Percentiles rank a stretch among this genome's conserved stretches.
These are phyloP conservation scores for Centropus unirufus DNA, from an alignment of 2,113 vertebrate species.

Conservation along the genomic window DNA sequence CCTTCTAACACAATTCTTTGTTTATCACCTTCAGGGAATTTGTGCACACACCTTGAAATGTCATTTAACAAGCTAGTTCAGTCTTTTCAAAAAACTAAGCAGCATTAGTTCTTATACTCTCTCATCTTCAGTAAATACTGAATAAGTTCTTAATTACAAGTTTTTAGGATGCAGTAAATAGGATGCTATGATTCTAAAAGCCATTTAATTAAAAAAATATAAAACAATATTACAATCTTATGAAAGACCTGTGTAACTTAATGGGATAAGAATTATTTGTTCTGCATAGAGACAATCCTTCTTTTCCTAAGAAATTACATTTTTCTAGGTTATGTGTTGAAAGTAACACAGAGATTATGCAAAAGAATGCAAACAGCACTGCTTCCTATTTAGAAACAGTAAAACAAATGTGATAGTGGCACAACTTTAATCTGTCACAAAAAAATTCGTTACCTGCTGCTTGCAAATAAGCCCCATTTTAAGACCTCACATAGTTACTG, in stretches of 20 bases:
- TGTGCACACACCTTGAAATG: background rate
- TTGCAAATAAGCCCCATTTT: slow-evolving; percentile 8
- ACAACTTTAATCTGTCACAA: background rate
- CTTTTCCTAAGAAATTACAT: background rate
- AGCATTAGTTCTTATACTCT: background rate
- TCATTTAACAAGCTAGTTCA: background rate
- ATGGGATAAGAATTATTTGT: background rate
- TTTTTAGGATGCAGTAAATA: background rate
- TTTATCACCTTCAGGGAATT: background rate
- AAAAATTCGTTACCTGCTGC: background rate
- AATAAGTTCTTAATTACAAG: background rate
- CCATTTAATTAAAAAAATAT: background rate
- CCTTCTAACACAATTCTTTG: background rate
- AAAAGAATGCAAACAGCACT: background rate
- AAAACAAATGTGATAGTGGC: background rate
- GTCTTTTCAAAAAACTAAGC: background rate
- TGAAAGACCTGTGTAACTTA: background rate
- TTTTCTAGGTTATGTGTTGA: background rate
- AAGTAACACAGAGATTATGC: background rate
- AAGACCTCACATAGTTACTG: background rate
- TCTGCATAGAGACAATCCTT: background rate
- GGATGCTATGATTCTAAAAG: background rate
- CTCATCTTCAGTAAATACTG: background rate
- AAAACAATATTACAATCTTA: background rate
- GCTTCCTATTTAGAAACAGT: background rate